These are phyloP conservation scores for Cheilosia soror DNA, from an alignment of 2,888 invertebrate species.

Conservation along the genomic window DNA sequence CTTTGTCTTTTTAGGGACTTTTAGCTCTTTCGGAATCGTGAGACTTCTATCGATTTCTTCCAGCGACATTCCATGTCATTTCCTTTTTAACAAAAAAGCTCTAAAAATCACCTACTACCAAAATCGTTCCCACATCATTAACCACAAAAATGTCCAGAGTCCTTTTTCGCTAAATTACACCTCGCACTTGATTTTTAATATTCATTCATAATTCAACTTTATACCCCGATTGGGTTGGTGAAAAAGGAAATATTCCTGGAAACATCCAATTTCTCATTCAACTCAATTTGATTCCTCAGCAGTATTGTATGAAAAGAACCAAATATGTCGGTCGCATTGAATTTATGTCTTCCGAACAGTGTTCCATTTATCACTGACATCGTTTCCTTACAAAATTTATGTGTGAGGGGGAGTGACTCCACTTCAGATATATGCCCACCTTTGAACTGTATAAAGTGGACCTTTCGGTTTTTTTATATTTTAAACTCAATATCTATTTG, in stretches of 20 bases:
- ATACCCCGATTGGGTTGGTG: not conserved
- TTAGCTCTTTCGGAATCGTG: too few species aligned
- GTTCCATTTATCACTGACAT: conserved; percentile 65
- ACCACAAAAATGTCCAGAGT: conserved; percentile 10
- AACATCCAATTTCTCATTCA: conserved; percentile 17
- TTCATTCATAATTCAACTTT: conserved; percentile 38
- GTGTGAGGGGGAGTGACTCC: conserved; percentile 1
- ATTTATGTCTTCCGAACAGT: conserved; percentile 55
- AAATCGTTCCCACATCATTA: conserved; percentile 1
- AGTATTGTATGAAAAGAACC: conserved; percentile 8
- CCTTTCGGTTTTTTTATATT: not conserved
- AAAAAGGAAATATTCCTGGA: not conserved
- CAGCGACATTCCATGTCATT: too few species aligned
- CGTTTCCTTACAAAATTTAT: not conserved
- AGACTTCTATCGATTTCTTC: too few species aligned
- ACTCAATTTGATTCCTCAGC: conserved; percentile 54
- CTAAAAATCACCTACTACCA: too few species aligned
- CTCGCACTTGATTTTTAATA: conserved; percentile 45
- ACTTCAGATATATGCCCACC: conserved; percentile 23
- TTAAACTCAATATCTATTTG: conserved; percentile 1
- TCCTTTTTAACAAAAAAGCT: too few species aligned
- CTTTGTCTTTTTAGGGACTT: too few species aligned
- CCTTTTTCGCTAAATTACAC: conserved; percentile 24
- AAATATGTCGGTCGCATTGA: conserved; percentile 11
- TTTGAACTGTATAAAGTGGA: conserved; percentile 24